Evolutionary conservation across 2,888 invertebrate species (phyloP), one percentile per base, ranked within the genome.

Genomic region (Epinotia ramella): DNA sequence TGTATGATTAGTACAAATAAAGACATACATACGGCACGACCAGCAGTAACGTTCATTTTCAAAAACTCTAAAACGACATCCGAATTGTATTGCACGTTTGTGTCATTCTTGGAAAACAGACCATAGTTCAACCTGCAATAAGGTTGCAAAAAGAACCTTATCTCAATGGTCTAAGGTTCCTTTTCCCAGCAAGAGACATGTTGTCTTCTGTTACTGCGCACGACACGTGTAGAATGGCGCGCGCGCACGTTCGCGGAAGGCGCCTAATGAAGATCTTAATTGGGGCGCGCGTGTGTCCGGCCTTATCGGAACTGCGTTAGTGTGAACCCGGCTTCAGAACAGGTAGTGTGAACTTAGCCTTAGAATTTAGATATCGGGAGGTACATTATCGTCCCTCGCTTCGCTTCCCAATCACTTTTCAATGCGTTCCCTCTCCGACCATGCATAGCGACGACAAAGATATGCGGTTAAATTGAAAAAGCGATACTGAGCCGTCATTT

Each of bases 201-300:
- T 20, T 59, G 12, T 60, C n/a, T 28, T 28, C 28, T 12, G 11
- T 9, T 18, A 11, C 59, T 60, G 24, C n/a, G 59, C 5, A 24
- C 20, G 7, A 13, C 44, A 71, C 56, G 59, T 59, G 74, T 59
- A 33, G n/a, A 46, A 84, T 83, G 84, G 83, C 84, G 80, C 74
- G 13, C 40, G 70, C 64, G 59, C 74, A 69, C 64, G 46, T 91
- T 91, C 92, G 88, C 82, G 87, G 92, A 91, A 92, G 87, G 86
- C 85, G 83, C 87, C 89, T 91, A 92, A 91, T 92, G 91, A 92
- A 92, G 89, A 91, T 90, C 89, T 92, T 92, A 91, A 92, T 92
- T 92, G 91, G 92, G 84, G 84, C 80, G 81, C 85, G 86, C 87
- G 89, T 86, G 90, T 88, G 90, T 88, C 86, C 88, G 76, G 44